Base-by-base conservation (phyloP, 2,888 invertebrate genomes). In the Drosophila stalkeri region DNA sequence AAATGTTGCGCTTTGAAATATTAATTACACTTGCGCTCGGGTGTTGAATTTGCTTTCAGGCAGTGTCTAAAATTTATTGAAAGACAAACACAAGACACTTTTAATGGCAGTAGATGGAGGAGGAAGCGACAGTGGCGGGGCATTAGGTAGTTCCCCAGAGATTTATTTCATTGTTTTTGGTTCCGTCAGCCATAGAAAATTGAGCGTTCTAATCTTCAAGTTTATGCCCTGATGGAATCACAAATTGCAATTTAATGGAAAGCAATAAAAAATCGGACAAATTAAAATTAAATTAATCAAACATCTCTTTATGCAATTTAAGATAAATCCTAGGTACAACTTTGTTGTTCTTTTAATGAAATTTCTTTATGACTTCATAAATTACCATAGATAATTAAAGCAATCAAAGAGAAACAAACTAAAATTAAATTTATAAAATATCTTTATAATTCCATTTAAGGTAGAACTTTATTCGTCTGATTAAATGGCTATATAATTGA, bases 1-100 rank as follows among this genome's bases (percentile, higher is more conserved):
- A 90, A 90, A 90, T 86, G 86, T 75, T 81, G 71, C 66, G 80
- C 82, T 89, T 77, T 77, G 86, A 90, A 90, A 86, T 86, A 86
- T 86, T 86, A 90, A 90, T 90, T 90, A 86, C 90, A 89, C 84
- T 90, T 74, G 83, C 72, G 68, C 49, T 71, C 41, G 81, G 72
- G 84, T 82, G 80, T 75, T 81, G 85, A 88, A 77, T 86, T 72
- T 70, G 72, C 63, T 79, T 68, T 63, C 41, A 61, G 68, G 69
- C 61, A 18, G 54, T 75, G 64, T 56, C 72, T 59, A 49, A 74
- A 74, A 80, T 75, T 86, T 86, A 88, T 88, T 72, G 83, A 81
- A 82, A 86, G 88, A 87, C 81, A 82, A 77, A 80, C 86, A 66
- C 66, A 72, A 84, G 76, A 72, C 74, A 81, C 69, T 68, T 76